Evolutionary conservation across 2,888 invertebrate genomes (phyloP).

Genomic region (Lagria hirta): DNA sequence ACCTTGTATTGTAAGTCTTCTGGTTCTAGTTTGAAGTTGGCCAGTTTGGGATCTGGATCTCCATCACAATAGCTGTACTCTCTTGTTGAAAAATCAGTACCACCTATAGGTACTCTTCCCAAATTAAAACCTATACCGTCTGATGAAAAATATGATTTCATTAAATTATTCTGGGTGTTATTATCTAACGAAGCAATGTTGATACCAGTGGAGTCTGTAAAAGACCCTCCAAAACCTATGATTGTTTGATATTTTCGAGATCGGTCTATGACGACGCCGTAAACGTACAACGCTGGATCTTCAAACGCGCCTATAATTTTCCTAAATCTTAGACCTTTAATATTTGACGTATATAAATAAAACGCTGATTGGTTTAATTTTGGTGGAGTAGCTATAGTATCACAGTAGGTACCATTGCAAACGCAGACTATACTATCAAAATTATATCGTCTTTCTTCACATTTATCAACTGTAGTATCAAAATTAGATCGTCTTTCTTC

Average conservation of each 20-base stretch:
- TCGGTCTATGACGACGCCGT: no score
- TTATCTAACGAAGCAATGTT: conserved; percentile 2
- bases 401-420: no score
- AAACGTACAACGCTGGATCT: no score
- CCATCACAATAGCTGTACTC: conserved; percentile 77
- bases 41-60: conserved; percentile 57
- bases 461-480: no score
- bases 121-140: conserved; percentile 77
- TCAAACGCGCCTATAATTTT: no score
- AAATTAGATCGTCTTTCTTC: no score
- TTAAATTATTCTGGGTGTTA: conserved; percentile 6
- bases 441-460: no score
- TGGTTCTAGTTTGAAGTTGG: conserved; percentile 63
- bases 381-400: no score
- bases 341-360: no score
- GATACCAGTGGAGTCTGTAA: conserved; percentile 36
- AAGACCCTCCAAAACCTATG: conserved; percentile 23
- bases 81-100: conserved; percentile 81
- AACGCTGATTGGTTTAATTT: no score
- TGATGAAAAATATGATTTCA: conserved; percentile 63
- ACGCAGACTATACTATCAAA: no score
- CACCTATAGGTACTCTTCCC: conserved; percentile 81
- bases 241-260: conserved; percentile 20
- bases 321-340: no score
- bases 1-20: conserved; percentile 75